Conservation (phyloP, 2,113 vertebrate species). For the Microcebus ravelobensis region DNA sequence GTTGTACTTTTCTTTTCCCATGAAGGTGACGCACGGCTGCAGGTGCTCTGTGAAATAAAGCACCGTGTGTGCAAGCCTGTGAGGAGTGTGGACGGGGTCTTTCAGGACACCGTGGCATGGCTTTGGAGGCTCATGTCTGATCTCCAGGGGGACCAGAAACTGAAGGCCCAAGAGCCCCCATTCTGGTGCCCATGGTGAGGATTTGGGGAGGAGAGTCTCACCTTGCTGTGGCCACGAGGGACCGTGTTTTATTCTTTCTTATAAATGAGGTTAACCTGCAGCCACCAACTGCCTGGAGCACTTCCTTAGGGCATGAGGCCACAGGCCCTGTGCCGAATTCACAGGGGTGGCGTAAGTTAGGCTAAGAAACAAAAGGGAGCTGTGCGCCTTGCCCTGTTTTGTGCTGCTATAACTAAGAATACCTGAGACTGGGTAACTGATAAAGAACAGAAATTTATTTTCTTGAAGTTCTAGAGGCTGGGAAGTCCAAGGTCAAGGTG, state of each 20-base stretch:
- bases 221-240: background rate
- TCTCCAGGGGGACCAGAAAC: background rate
- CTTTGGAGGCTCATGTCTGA: background rate
- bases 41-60: background rate
- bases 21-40: fast-evolving
- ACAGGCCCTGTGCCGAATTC: background rate
- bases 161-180: background rate
- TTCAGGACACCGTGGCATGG: background rate
- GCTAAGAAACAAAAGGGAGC: background rate
- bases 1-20: background rate
- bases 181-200: background rate
- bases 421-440: background rate
- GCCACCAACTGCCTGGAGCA: background rate
- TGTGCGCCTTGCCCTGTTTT: too few relatives aligned
- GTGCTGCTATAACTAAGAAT: background rate
- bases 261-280: background rate
- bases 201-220: background rate
- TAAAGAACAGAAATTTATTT: background rate
- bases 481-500: background rate
- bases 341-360: background rate
- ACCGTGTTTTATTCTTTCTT: background rate
- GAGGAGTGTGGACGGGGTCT: background rate
- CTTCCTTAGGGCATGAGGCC: background rate
- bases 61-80: background rate
- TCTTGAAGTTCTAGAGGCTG: background rate